These are phyloP conservation scores for Galaxea fascicularis DNA, from an alignment of 92 coral and sea anemone species.

Conservation along the genomic window DNA sequence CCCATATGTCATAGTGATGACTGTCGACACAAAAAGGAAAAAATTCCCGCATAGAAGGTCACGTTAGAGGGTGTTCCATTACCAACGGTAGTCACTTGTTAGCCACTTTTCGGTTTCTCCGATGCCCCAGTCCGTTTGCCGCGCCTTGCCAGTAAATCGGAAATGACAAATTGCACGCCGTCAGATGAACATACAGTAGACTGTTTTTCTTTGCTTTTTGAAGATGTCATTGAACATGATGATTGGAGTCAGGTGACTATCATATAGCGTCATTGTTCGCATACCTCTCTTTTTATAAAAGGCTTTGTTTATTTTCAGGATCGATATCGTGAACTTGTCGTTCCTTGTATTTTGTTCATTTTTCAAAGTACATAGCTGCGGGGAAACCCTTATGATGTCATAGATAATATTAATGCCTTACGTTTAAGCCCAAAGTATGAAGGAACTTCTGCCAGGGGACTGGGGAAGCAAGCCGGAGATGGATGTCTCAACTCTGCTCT, in stretches of 20 bases:
- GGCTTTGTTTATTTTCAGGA: constrained; percentile 21
- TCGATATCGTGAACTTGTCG: constrained; percentile 4
- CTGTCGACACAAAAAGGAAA: not conserved
- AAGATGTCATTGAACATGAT: not conserved
- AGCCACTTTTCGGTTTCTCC: not conserved
- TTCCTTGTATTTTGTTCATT: constrained; percentile 22
- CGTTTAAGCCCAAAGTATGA: not conserved
- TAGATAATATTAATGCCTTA: not conserved
- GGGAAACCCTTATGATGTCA: constrained; percentile 36
- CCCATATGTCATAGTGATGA: not conserved
- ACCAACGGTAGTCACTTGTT: constrained; percentile 5
- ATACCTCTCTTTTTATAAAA: not conserved
- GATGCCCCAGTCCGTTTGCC: constrained; percentile 12
- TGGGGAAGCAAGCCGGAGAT: not conserved
- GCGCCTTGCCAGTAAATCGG: constrained; percentile 5
- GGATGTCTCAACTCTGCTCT: not conserved
- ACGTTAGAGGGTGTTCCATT: constrained; percentile 1
- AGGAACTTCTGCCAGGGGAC: not conserved
- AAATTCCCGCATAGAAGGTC: constrained; percentile 23
- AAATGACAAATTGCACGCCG: constrained; percentile 28
- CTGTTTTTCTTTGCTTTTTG: not conserved
- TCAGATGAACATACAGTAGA: not conserved
- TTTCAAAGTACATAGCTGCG: not conserved
- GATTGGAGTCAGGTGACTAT: constrained; percentile 21
- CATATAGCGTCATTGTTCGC: not conserved